phyloP scores from a whole-genome alignment of 1,140 invertebrate species.

The Drosophila tani region DNA sequence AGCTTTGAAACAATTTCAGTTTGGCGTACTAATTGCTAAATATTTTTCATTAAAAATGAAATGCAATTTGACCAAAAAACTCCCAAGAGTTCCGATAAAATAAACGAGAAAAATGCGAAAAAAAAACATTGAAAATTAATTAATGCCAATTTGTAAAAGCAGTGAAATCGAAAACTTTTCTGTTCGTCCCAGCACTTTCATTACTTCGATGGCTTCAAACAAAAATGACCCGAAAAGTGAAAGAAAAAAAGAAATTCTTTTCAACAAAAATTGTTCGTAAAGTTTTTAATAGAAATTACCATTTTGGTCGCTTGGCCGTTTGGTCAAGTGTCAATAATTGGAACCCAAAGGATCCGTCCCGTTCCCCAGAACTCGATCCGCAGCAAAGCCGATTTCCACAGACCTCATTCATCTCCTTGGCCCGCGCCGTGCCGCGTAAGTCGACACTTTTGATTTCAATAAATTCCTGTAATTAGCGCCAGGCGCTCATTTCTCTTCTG shows the following conservation, averaged over 20 bases:
- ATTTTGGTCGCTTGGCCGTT: slow-evolving; percentile 76
- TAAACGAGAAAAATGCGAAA: slow-evolving; percentile 23
- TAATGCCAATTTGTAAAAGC: slow-evolving; percentile 80
- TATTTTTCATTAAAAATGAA: slow-evolving; percentile 56
- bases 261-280: slow-evolving; percentile 66
- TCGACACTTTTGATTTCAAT: slow-evolving; percentile 81
- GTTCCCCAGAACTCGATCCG: slow-evolving; percentile 13
- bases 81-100: slow-evolving; percentile 25
- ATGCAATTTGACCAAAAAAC: slow-evolving; percentile 50
- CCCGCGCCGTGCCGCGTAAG: slow-evolving; percentile 17
- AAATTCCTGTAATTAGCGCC: slow-evolving; percentile 81
- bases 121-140: slow-evolving; percentile 77
- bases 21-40: slow-evolving; percentile 44
- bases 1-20: slow-evolving; percentile 4
- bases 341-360: slow-evolving; percentile 29
- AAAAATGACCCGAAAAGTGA: slow-evolving; percentile 57
- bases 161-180: slow-evolving; percentile 79
- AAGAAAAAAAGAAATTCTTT: slow-evolving; percentile 59
- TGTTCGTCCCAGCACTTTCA: slow-evolving; percentile 60
- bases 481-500: slow-evolving; percentile 66
- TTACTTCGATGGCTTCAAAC: slow-evolving; percentile 66
- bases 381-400: slow-evolving; percentile 58
- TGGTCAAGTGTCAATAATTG: slow-evolving; percentile 81
- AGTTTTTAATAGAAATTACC: slow-evolving; percentile 82
- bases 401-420: slow-evolving; percentile 16